phyloP scores from a whole-genome alignment of 2,797 vertebrate species.

The Siniperca obscura region DNA sequence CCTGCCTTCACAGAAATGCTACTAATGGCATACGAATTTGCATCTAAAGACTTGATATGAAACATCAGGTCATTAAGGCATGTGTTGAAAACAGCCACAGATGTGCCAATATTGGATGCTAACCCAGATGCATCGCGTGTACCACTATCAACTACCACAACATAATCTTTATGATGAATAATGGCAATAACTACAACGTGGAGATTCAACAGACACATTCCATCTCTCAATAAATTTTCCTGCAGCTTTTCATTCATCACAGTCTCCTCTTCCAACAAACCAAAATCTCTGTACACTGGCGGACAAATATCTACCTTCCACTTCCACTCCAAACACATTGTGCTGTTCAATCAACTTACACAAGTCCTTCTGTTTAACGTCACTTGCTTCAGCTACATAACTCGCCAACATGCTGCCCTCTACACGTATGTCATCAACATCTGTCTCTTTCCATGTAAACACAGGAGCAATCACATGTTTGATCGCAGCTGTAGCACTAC shows the following conservation, averaged over 20 bases:
- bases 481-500: too few species aligned
- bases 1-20: not conserved
- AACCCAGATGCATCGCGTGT: not conserved
- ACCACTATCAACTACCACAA: not conserved
- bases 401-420: not conserved
- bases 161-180: not conserved
- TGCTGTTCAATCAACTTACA: not conserved
- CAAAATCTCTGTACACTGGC: not conserved
- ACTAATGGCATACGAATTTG: not conserved
- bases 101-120: not conserved
- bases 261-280: too few species aligned
- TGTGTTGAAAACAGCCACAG: slow-evolving; percentile 8
- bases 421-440: not conserved
- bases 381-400: too few species aligned
- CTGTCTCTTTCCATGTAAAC: not conserved
- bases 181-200: not conserved
- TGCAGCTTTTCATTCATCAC: not conserved
- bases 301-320: not conserved
- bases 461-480: not conserved
- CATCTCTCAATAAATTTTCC: not conserved
- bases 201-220: not conserved
- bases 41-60: not conserved
- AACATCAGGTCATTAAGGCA: not conserved
- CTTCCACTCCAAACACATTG: not conserved
- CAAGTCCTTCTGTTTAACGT: too few species aligned